Percentiles rank a stretch among this genome's conserved stretches.
These are phyloP conservation scores for Notolepis coatsorum DNA, from an alignment of 2,797 vertebrate genomes.

Conservation along the genomic window DNA sequence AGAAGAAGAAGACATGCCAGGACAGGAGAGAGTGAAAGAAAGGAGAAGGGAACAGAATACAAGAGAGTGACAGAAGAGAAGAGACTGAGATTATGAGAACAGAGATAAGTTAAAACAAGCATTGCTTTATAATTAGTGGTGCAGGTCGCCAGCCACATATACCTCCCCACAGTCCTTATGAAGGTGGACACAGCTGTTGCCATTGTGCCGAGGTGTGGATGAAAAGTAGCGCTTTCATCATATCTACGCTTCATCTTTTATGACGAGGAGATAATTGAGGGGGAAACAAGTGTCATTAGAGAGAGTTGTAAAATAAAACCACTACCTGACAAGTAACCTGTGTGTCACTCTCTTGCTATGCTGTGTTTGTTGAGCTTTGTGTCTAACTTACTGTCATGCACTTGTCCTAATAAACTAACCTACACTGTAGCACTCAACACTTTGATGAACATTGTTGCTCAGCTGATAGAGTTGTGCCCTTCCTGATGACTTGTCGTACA, in stretches of 20 bases:
- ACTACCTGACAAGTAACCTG: too few species aligned
- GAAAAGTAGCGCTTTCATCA: conserved; percentile 15
- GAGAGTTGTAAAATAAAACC: not conserved
- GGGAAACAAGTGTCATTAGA: too few species aligned
- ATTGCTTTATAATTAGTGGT: not conserved
- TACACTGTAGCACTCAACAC: not conserved
- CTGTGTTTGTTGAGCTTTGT: too few species aligned
- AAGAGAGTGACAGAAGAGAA: not conserved
- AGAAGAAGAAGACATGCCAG: too few species aligned
- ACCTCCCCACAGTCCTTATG: conserved; percentile 1
- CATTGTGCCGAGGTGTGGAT: conserved; percentile 14
- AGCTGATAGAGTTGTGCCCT: too few species aligned
- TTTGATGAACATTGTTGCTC: too few species aligned
- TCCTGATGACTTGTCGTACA: too few species aligned
- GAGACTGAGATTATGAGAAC: not conserved
- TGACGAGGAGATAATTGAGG: not conserved
- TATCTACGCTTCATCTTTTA: not conserved
- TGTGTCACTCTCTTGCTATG: not conserved
- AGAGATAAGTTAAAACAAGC: not conserved
- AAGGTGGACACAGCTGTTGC: conserved; percentile 7
- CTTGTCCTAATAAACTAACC: too few species aligned
- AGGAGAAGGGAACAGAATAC: too few species aligned
- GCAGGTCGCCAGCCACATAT: not conserved
- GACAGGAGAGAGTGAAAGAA: too few species aligned
- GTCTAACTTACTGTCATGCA: too few species aligned